A percentile compares a stretch with the other conserved stretches of the same genome.
Evolutionary conservation across 2,888 invertebrate genomes (phyloP).

Genomic region (Thecophora atra): DNA sequence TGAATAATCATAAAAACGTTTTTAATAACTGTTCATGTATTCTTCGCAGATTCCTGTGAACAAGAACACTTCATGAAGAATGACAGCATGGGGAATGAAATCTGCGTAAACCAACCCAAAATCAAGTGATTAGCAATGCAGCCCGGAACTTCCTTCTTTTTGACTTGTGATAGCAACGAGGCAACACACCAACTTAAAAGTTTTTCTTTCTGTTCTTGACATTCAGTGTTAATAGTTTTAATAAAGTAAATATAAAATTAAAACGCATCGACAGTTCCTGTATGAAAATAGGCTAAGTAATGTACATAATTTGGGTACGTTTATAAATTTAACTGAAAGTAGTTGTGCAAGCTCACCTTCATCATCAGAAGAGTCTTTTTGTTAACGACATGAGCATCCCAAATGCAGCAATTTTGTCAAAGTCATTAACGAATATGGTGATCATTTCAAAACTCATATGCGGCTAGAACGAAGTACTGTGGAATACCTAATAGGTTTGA

Average conservation of each 20-base stretch:
- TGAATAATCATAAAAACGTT: slow-evolving; percentile 13
- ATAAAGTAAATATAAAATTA: too few species aligned
- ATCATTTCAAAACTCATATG: slow-evolving; percentile 7
- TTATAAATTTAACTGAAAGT: slow-evolving; percentile 12
- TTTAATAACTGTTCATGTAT: slow-evolving; percentile 8
- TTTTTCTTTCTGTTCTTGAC: too few species aligned
- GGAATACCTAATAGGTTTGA: slow-evolving; percentile 11
- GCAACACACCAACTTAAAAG: too few species aligned
- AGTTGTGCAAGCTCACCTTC: slow-evolving; percentile 15
- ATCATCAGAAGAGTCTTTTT: slow-evolving; percentile 2
- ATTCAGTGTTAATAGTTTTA: too few species aligned
- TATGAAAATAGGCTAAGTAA: slow-evolving; percentile 8
- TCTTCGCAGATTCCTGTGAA: slow-evolving; percentile 1
- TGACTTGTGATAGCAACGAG: too few species aligned
- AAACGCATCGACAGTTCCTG: too few species aligned
- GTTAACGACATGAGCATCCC: not conserved
- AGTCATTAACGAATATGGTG: slow-evolving; percentile 2
- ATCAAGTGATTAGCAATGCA: too few species aligned
- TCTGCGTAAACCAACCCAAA: too few species aligned
- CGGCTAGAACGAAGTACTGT: not conserved
- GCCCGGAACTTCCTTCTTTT: too few species aligned
- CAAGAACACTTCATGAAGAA: too few species aligned
- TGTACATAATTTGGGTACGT: slow-evolving; percentile 9
- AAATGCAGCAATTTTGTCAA: slow-evolving; percentile 1
- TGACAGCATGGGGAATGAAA: too few species aligned